Evolutionary conservation across 2,888 invertebrate species (phyloP).

Genomic region (Antheraea yamamai): DNA sequence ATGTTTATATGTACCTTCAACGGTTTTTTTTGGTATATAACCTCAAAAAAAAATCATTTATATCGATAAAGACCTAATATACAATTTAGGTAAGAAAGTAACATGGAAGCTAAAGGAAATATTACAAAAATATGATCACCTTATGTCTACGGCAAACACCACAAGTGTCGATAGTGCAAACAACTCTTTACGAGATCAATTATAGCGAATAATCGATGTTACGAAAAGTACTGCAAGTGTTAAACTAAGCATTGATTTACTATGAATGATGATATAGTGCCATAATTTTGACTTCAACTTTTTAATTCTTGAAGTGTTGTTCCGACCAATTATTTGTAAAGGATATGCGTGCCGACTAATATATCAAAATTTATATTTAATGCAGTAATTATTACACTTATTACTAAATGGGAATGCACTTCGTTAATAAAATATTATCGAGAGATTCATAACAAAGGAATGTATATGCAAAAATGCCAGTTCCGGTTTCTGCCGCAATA

Average conservation of each 20-base stretch:
- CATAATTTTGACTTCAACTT: constrained; percentile 7
- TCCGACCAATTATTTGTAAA: neutral
- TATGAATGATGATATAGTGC: neutral
- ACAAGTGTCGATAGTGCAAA: constrained; percentile 4
- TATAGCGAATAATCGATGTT: neutral
- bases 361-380: neutral
- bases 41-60: neutral
- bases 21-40: no score
- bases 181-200: neutral
- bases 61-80: neutral
- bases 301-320: neutral
- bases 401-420: no score
- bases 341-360: neutral
- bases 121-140: neutral
- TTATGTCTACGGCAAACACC: neutral
- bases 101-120: neutral
- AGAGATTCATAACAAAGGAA: neutral
- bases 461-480: neutral
- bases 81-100: neutral
- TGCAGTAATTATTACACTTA: neutral
- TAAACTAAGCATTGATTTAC: neutral
- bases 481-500: neutral
- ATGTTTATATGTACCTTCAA: no score
- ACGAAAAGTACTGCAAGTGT: neutral
- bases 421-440: neutral